phyloP scores from a whole-genome alignment of 2,797 vertebrate genomes.

The Halcyon smyrnensis region DNA sequence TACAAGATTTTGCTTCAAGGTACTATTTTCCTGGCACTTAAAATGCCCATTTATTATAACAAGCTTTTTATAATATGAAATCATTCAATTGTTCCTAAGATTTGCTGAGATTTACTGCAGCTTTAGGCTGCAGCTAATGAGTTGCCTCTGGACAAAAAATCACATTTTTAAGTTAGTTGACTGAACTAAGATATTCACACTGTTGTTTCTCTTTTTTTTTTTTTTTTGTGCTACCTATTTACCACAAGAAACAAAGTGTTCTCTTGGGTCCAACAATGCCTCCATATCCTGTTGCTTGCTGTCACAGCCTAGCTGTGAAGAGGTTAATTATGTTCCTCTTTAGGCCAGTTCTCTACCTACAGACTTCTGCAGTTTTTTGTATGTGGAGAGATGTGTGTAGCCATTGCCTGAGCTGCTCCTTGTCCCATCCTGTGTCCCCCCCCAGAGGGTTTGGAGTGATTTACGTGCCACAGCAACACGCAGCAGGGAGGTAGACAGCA shows the following conservation, averaged over 20 bases:
- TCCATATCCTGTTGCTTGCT: neutral
- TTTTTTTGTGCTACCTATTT: neutral
- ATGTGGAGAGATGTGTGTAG: neutral
- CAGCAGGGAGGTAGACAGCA: neutral
- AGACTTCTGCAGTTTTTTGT: neutral
- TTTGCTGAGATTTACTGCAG: neutral
- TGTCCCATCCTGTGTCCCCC: neutral
- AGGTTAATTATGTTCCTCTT: neutral
- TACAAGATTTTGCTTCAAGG: conserved; percentile 9
- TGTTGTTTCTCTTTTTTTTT: neutral
- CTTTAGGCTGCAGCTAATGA: conserved; percentile 12
- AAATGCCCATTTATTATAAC: neutral
- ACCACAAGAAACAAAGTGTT: neutral
- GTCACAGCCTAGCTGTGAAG: neutral
- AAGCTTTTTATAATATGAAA: neutral
- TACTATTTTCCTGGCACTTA: neutral
- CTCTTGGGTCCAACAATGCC: neutral
- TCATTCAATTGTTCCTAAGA: neutral
- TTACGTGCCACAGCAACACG: neutral
- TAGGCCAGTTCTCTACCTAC: neutral
- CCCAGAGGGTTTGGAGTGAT: neutral
- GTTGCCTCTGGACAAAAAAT: neutral
- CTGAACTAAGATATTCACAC: neutral
- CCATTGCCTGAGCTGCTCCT: neutral
- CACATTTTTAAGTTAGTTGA: neutral